Conservation (phyloP, 2,888 invertebrate species). For the Celastrina argiolus region DNA sequence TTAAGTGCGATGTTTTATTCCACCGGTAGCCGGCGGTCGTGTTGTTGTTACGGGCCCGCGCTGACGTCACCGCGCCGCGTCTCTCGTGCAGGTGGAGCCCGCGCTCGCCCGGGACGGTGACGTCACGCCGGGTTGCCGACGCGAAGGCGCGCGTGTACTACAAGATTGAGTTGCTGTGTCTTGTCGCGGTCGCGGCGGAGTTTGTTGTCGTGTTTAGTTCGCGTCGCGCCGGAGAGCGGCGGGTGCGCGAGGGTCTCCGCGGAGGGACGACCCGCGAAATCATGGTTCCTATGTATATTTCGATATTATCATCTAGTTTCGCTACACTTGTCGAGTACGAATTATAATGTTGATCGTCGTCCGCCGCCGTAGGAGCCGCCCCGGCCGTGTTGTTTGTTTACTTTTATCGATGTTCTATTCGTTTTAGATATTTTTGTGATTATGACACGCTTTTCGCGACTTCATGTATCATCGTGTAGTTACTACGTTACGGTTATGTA, state of each 20-base stretch:
- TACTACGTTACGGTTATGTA: slow-evolving; percentile 60
- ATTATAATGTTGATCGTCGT: slow-evolving; percentile 77
- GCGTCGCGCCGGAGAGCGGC: slow-evolving; percentile 49
- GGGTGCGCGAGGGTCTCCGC: slow-evolving; percentile 64
- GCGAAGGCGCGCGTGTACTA: slow-evolving; percentile 74
- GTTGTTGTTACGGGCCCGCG: slow-evolving; percentile 65
- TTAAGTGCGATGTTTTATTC: slow-evolving; percentile 77
- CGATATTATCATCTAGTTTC: slow-evolving; percentile 79
- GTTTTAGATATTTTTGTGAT: slow-evolving; percentile 40
- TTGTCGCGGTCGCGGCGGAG: slow-evolving; percentile 45
- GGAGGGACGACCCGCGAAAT: slow-evolving; percentile 66
- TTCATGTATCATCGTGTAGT: slow-evolving; percentile 43
- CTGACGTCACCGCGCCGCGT: slow-evolving; percentile 32
- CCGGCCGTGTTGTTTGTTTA: slow-evolving; percentile 72
- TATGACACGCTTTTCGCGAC: slow-evolving; percentile 48
- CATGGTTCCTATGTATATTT: slow-evolving; percentile 80
- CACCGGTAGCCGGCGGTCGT: slow-evolving; percentile 73
- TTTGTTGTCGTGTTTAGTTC: slow-evolving; percentile 51
- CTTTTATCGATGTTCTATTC: slow-evolving; percentile 50
- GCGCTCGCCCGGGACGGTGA: slow-evolving; percentile 28
- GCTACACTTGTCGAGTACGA: slow-evolving; percentile 78
- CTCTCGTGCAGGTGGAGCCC: slow-evolving; percentile 42
- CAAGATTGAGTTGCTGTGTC: slow-evolving; percentile 66
- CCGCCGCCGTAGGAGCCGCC: slow-evolving; percentile 70
- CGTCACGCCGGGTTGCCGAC: slow-evolving; percentile 45